Conservation (phyloP, 2,113 vertebrate genomes). For the Varanus salvator region DNA sequence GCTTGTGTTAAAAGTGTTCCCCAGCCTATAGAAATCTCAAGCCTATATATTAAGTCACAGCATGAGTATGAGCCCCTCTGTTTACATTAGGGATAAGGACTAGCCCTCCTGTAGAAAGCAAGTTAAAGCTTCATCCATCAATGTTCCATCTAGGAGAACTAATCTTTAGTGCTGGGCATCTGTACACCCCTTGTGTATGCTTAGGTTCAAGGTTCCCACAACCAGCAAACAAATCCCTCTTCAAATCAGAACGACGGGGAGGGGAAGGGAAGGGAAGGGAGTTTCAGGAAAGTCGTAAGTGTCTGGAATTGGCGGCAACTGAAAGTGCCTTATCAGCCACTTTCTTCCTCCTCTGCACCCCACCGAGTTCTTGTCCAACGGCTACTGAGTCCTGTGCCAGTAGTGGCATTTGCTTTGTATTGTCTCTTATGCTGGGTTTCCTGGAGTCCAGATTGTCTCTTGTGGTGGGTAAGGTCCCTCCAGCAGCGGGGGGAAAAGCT, state of each 20-base stretch:
- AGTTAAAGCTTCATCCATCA: conserved; percentile 26
- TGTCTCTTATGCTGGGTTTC: neutral
- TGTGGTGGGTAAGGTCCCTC: neutral
- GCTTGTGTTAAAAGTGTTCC: neutral
- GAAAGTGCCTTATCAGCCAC: neutral
- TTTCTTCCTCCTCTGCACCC: neutral
- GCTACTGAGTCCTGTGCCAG: neutral
- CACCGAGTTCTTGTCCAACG: neutral
- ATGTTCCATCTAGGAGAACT: conserved; percentile 1
- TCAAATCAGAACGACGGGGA: neutral
- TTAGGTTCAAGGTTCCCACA: conserved; percentile 5
- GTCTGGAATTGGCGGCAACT: rapidly evolving
- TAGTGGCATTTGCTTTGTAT: neutral
- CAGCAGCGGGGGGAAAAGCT: neutral
- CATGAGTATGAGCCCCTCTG: neutral
- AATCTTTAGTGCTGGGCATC: neutral
- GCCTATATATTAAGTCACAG: neutral
- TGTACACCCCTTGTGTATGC: neutral
- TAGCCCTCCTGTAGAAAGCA: neutral
- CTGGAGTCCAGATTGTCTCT: conserved; percentile 9
- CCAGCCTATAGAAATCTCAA: neutral
- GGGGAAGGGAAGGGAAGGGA: conserved; percentile 15
- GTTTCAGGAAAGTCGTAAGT: neutral
- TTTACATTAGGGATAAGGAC: conserved; percentile 18
- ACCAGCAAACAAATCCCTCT: neutral